phyloP scores from a whole-genome alignment of 37 sponge, comb jelly and placozoan genomes.

The Aplysina aerophoba region DNA sequence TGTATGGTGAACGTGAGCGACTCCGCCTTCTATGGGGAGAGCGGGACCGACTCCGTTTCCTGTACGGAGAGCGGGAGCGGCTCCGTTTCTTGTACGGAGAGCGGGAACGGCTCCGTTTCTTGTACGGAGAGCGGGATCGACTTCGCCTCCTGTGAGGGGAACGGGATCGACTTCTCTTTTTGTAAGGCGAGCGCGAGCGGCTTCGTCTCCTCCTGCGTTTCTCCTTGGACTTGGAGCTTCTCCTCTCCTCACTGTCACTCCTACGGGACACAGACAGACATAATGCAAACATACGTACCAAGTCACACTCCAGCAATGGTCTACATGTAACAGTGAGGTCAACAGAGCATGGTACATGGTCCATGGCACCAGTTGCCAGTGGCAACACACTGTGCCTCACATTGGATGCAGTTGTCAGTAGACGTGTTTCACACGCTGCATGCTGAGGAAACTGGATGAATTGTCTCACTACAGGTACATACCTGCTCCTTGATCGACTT shows the following conservation, averaged over 20 bases:
- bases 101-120: background rate
- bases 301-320: no score
- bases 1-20: conserved; percentile 41
- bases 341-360: no score
- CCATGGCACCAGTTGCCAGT: no score
- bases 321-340: no score
- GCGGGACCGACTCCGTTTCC: conserved; percentile 35
- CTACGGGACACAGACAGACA: background rate
- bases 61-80: background rate
- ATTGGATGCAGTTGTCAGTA: no score
- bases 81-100: conserved; percentile 5
- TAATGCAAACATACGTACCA: no score
- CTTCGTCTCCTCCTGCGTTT: conserved; percentile 32
- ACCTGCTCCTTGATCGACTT: conserved; percentile 10
- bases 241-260: conserved; percentile 14
- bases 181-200: conserved; percentile 13
- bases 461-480: background rate
- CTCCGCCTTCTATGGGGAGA: conserved; percentile 4
- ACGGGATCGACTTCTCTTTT: conserved; percentile 43
- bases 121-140: conserved; percentile 32
- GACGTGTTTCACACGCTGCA: no score
- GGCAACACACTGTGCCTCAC: no score
- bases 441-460: background rate
- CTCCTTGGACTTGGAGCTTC: conserved; percentile 18
- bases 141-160: conserved; percentile 24